Evolutionary conservation across 2,888 invertebrate genomes (phyloP).

Genomic region (Spodoptera exigua): DNA sequence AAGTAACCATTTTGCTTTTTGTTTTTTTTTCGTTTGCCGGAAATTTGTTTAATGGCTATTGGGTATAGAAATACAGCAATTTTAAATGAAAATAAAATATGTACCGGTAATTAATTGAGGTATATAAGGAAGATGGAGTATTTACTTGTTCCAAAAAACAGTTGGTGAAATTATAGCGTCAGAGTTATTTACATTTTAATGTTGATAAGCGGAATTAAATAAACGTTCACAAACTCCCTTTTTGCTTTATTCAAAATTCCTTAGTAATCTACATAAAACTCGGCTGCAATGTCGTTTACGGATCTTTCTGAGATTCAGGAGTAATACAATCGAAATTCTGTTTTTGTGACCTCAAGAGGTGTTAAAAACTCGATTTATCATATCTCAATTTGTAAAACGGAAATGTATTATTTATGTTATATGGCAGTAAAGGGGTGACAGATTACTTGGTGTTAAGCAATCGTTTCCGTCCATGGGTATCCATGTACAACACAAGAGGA

Average conservation of each 20-base stretch:
- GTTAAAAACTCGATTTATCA: too few species aligned
- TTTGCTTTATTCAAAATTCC: neutral
- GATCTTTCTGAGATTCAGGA: too few species aligned
- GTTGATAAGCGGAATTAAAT: slow-evolving; percentile 12
- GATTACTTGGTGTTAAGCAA: too few species aligned
- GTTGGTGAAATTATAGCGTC: neutral
- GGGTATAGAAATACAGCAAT: slow-evolving; percentile 37
- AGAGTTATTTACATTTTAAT: slow-evolving; percentile 13
- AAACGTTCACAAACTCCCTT: slow-evolving; percentile 3
- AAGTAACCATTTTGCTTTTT: slow-evolving; percentile 25
- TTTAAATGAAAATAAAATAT: slow-evolving; percentile 10
- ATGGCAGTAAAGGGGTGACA: too few species aligned
- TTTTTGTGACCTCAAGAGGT: too few species aligned
- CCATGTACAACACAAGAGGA: too few species aligned
- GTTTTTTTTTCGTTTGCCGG: slow-evolving; percentile 36
- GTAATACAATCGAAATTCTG: too few species aligned
- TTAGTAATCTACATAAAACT: neutral
- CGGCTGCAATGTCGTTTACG: neutral
- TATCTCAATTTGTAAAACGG: too few species aligned
- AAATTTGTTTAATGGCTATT: slow-evolving; percentile 49
- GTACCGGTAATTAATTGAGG: neutral
- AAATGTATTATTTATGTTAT: too few species aligned
- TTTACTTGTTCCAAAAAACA: neutral
- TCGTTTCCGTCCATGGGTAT: too few species aligned
- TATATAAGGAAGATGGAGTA: neutral